Conservation (phyloP, 2,113 vertebrate genomes). For the Urocitellus parryii region DNA sequence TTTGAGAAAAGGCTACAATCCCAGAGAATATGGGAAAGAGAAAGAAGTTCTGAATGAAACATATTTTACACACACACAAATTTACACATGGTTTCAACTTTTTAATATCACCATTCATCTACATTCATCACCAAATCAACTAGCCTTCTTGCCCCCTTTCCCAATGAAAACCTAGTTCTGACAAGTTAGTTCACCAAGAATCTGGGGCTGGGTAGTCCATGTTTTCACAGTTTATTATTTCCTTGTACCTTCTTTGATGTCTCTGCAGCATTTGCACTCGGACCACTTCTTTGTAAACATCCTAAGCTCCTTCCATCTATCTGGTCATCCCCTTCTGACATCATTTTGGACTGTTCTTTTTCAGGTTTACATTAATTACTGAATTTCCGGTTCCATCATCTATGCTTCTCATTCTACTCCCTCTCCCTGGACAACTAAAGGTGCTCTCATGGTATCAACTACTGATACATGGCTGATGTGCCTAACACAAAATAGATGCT, state of each 20-base stretch:
- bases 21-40: neutral
- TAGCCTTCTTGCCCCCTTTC: neutral
- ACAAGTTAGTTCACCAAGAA: neutral
- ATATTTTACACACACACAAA: conserved; percentile 11
- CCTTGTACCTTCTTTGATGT: neutral
- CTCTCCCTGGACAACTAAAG: neutral
- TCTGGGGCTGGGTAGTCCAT: neutral
- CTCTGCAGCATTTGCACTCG: neutral
- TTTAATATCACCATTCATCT: neutral
- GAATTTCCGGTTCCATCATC: neutral
- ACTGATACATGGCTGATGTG: neutral
- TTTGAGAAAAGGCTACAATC: neutral
- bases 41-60: neutral
- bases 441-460: neutral
- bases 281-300: neutral
- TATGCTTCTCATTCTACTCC: neutral
- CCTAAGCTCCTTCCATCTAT: neutral
- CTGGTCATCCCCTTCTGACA: neutral
- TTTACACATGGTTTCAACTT: neutral
- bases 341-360: neutral
- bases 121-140: neutral
- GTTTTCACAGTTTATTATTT: neutral
- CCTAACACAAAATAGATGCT: neutral
- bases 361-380: neutral
- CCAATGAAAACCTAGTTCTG: neutral